phyloP scores from a whole-genome alignment of 2,797 vertebrate species.

The Alfaro cultratus region DNA sequence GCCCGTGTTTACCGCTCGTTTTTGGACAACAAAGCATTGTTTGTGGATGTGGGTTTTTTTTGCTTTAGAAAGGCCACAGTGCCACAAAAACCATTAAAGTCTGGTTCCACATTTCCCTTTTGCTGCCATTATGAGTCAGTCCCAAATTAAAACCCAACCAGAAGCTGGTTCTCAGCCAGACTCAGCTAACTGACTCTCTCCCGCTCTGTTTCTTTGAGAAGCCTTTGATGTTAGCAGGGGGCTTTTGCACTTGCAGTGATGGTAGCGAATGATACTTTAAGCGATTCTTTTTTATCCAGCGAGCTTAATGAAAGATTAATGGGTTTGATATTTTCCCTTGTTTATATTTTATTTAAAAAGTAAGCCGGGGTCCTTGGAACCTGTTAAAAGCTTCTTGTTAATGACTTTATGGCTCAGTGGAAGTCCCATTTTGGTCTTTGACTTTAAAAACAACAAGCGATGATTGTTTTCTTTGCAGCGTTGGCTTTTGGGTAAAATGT shows the following conservation, averaged over 20 bases:
- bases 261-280: constrained; percentile 96
- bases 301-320: constrained; percentile 99
- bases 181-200: constrained; percentile 88
- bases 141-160: constrained; percentile 87
- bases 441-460: constrained; percentile 55
- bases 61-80: constrained; percentile 45
- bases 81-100: constrained; percentile 59
- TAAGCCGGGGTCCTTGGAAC: constrained; percentile 82
- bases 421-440: constrained; percentile 64
- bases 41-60: constrained; percentile 37
- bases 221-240: constrained; percentile 98
- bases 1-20: constrained; percentile 31
- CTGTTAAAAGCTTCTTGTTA: constrained; percentile 82
- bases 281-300: constrained; percentile 99
- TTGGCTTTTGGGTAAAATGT: constrained; percentile 40
- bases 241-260: constrained; percentile 89
- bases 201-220: constrained; percentile 82
- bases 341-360: constrained; percentile 91
- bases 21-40: constrained; percentile 49
- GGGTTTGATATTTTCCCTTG: constrained; percentile 96
- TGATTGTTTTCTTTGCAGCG: constrained; percentile 55
- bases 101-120: constrained; percentile 61
- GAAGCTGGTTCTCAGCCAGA: constrained; percentile 93
- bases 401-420: constrained; percentile 85
- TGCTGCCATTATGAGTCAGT: constrained; percentile 71